Percentiles rank a stretch among this genome's conserved stretches.
These are phyloP conservation scores for Gallirallus australis DNA, from an alignment of 2,797 vertebrate species.

Conservation along the genomic window DNA sequence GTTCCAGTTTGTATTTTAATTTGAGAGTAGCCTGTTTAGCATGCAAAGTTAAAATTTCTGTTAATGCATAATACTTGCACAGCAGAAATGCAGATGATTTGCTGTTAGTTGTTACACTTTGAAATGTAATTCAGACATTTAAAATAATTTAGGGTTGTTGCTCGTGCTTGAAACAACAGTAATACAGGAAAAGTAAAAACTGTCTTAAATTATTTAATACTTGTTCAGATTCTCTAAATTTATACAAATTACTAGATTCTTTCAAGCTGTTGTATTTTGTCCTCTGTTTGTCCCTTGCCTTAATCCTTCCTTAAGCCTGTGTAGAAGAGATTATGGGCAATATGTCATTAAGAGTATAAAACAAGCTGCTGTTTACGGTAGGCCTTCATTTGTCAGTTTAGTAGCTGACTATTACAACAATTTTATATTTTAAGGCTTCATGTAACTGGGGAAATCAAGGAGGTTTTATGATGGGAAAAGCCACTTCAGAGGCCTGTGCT, in stretches of 20 bases:
- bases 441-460: not conserved
- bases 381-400: conserved; percentile 1
- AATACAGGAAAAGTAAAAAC: not conserved
- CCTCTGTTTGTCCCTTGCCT: conserved; percentile 72
- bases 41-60: not conserved
- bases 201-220: not conserved
- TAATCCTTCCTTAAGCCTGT: conserved; percentile 73
- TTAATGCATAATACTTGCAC: not conserved
- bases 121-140: not conserved
- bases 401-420: not conserved
- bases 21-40: not conserved
- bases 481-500: not conserved
- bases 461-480: not conserved
- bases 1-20: not conserved
- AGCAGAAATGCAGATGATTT: not conserved
- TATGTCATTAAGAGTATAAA: conserved; percentile 35
- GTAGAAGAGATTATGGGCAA: conserved; percentile 64
- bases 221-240: not conserved
- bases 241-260: not conserved
- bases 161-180: not conserved
- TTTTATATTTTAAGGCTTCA: not conserved
- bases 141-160: not conserved
- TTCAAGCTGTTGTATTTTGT: conserved; percentile 1
- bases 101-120: not conserved
- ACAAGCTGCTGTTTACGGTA: conserved; percentile 59